Evolutionary conservation across 2,113 vertebrate genomes (phyloP), one percentile per base, ranked within the genome.

Genomic region (Ameiurus melas): DNA sequence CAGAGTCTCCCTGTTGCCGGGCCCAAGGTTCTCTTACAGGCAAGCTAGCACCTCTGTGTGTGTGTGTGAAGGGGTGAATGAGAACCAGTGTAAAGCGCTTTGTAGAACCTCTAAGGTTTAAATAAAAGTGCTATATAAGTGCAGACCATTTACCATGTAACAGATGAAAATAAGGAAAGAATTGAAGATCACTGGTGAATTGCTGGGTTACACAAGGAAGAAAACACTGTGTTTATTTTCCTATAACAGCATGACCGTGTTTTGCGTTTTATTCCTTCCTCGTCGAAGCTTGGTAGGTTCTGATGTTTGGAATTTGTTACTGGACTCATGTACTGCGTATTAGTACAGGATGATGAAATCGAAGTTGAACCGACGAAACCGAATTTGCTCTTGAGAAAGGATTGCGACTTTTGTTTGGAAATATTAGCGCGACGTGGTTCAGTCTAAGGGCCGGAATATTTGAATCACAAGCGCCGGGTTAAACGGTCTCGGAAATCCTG

Each of bases 401-500:
- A 8, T 2, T 17, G 0, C 1, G 33, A 27, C 2, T 27, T 27
- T 22, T 82, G 5, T 3, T 9, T 27, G 17, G 27, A 22, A 39
- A 43, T 17, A 17, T n/a, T 47, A 73, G 7, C 33, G 12, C 6
- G 7, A 66, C 7, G 30, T 5, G 2, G 14, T 58, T 2, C 8
- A 17, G 71, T 22, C n/a, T 53, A 30, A 75, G 64, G 43, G 22
- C 4, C 39, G 58, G n/a, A 47, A 47, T 47, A 68, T 2, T 8
- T 60, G 14, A 83, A 71, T n/a, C 80, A 62, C 4, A n/a, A 82
- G 78, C 57, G 33, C 33, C 30, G 10, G 16, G 68, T 43, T 39
- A 82, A 77, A 60, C 1, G 68, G 55, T 70, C 22, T 78, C n/a
- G 64, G 86, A 83, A 79, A 53, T 84, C 58, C 30, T n/a, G 68